Conservation (phyloP, 2,113 vertebrate genomes). For the Colius striatus region DNA sequence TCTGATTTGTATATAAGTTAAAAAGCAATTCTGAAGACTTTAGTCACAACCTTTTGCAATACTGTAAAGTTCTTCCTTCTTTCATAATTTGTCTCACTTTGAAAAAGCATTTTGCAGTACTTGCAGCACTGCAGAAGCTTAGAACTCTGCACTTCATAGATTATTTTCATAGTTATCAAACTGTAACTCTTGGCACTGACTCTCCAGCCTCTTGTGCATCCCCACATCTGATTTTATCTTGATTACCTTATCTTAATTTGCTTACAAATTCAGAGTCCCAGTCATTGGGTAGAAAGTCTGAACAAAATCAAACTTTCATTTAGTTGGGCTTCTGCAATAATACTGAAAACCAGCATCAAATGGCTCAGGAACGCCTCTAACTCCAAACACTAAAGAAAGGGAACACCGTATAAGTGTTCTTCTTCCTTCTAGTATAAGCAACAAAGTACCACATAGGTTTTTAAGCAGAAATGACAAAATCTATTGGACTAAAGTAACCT, state of each 20-base stretch:
- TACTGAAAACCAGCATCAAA: not conserved
- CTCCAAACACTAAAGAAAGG: not conserved
- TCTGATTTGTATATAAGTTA: not conserved
- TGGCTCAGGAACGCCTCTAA: not conserved
- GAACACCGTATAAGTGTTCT: not conserved
- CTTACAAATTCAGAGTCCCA: not conserved
- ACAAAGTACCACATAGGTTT: not conserved
- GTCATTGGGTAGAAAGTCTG: not conserved
- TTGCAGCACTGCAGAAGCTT: not conserved
- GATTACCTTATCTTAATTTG: not conserved
- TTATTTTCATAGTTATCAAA: not conserved
- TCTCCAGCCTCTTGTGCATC: not conserved
- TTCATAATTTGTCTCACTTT: not conserved
- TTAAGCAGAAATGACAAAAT: too few relatives aligned
- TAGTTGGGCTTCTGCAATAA: not conserved
- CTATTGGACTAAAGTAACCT: not conserved
- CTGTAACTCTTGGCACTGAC: rapidly evolving
- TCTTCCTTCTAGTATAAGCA: not conserved
- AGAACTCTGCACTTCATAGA: not conserved
- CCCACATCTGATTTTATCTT: not conserved
- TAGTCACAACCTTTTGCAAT: not conserved
- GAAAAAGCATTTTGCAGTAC: not conserved
- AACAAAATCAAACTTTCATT: not conserved
- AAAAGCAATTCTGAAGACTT: not conserved
- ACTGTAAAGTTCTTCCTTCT: not conserved